Base-by-base conservation (phyloP, 2,888 invertebrate species). In the Machimus atricapillus region DNA sequence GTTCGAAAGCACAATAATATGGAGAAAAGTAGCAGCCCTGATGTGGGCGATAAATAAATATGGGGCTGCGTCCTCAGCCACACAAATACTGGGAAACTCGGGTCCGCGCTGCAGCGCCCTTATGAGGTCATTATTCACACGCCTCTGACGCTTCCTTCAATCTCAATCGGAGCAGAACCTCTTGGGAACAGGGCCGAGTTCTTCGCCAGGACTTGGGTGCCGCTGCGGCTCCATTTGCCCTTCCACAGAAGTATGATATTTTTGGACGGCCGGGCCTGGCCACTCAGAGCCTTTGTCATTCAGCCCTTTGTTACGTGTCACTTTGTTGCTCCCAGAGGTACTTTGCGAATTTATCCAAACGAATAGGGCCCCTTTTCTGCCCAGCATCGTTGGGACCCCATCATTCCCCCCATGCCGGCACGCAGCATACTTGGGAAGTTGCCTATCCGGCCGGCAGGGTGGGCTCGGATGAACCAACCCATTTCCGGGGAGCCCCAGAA, bases 301-400 rank as follows among this genome's bases (percentile, higher is more conserved):
- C 7, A 7, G 52, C 52, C 31, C 31, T 23, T 31, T 79, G 74
- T 74, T 43, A 85, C 23, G 43, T 85, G 85, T 85, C 85, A 85
- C 85, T 74, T 83, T 73, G 74, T 43, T 74, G 74, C 46, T 85
- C 85, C 85, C 85, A 43, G 46, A 74, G 85, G 85, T 85, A 56
- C 74, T 43, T 85, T 85, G 74, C 46, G 46, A 85, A 85, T 85
- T 85, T 85, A 85, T 85, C 43, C 73, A 46, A 85, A 85, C 19
- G 73, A 74, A 85, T 85, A 85, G 8, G 66, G 19, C 66, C 23
- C 12, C 27, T 14, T 37, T 37, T 83, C 16, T 73, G 12, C 19
- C 46, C 46, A 43, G 1, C 76, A 8, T 31, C 40, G n/a, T 19
- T n/a, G 52, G 76, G 76, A 46, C 76, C 37, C 40, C n/a, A 76